These are phyloP conservation scores for Protonemura montana DNA, from an alignment of 2,888 invertebrate species.

Conservation along the genomic window DNA sequence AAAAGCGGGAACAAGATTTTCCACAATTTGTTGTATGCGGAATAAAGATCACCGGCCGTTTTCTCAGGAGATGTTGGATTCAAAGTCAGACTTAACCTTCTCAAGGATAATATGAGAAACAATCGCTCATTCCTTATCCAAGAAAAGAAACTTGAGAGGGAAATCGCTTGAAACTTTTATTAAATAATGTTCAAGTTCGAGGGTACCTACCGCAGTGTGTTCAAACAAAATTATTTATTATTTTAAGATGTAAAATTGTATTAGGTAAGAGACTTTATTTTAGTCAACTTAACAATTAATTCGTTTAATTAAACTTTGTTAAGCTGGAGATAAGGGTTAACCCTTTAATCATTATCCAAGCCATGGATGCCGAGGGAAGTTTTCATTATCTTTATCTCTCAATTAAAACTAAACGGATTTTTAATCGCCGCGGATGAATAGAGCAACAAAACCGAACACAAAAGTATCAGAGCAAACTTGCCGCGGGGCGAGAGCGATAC, in stretches of 20 bases:
- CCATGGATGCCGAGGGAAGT: neutral
- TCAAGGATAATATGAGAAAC: conserved; percentile 24
- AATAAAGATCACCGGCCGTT: neutral
- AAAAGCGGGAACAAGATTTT: neutral
- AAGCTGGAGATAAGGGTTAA: neutral
- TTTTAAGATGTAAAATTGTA: neutral
- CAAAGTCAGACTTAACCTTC: neutral
- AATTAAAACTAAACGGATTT: neutral
- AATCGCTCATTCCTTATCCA: conserved; percentile 17
- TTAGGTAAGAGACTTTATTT: neutral
- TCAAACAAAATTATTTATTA: neutral
- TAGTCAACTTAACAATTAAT: neutral
- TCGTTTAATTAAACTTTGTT: neutral
- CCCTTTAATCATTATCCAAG: neutral
- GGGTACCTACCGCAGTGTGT: neutral
- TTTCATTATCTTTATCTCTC: neutral
- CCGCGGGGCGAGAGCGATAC: too few relatives aligned
- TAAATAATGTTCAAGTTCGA: neutral
- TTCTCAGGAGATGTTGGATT: neutral
- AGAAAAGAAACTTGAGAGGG: neutral
- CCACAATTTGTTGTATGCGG: neutral
- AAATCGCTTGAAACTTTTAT: neutral
- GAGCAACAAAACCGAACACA: neutral
- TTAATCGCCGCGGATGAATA: neutral
- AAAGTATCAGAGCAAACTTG: neutral